phyloP scores from a whole-genome alignment of 2,113 vertebrate genomes.

The Hydrolagus affinis region DNA sequence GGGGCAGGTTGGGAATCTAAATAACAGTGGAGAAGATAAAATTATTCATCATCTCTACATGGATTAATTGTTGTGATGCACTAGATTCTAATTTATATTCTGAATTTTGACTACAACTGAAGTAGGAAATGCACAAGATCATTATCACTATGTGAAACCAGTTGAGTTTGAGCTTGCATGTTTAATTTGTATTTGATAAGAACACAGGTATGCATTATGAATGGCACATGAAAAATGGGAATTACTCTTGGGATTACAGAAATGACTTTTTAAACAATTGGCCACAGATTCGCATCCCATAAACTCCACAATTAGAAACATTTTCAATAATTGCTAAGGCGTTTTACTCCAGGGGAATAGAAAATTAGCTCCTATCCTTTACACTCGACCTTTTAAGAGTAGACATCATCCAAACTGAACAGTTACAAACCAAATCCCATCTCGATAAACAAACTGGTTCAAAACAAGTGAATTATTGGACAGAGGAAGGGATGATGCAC shows the following conservation, averaged over 20 bases:
- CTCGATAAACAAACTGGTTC: too few relatives aligned
- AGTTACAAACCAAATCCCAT: too few relatives aligned
- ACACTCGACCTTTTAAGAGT: too few relatives aligned
- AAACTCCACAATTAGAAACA: neutral
- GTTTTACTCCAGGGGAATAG: neutral
- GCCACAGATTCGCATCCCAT: neutral
- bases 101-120: too few relatives aligned
- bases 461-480: too few relatives aligned
- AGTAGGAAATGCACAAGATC: neutral
- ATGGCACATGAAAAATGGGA: neutral
- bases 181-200: constrained; percentile 12
- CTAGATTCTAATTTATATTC: neutral
- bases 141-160: neutral
- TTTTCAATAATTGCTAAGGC: neutral
- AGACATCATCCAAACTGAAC: too few relatives aligned
- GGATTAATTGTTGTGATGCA: neutral
- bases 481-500: too few relatives aligned
- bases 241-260: neutral
- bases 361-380: neutral
- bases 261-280: neutral
- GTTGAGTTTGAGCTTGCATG: neutral
- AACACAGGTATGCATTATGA: neutral
- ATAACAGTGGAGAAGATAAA: neutral
- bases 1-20: neutral
- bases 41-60: neutral